Conservation (phyloP, 2,888 invertebrate genomes). For the Cephus spinipes region DNA sequence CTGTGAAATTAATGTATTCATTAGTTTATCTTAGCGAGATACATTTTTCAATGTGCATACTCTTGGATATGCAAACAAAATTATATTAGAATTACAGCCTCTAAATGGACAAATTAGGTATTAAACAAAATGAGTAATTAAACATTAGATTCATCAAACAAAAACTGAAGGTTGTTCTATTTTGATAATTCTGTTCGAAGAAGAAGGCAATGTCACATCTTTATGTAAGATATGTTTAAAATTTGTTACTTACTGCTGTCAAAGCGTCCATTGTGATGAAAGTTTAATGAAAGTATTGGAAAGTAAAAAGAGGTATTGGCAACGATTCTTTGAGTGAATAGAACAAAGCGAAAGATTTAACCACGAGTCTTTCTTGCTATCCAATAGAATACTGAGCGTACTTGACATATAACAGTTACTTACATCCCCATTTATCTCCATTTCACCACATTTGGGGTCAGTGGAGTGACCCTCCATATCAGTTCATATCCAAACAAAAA, state of each 20-base stretch:
- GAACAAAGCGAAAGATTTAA: neutral
- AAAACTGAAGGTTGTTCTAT: neutral
- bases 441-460: slow-evolving; percentile 59
- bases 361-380: neutral
- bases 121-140: neutral
- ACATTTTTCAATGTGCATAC: neutral
- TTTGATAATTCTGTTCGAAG: neutral
- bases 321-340: slow-evolving; percentile 17
- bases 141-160: neutral
- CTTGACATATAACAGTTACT: slow-evolving; percentile 49
- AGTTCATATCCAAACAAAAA: slow-evolving; percentile 42
- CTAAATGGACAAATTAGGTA: neutral
- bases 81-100: neutral
- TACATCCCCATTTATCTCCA: slow-evolving; percentile 60
- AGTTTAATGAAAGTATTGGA: neutral
- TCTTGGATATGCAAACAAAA: neutral
- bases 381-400: slow-evolving; percentile 44
- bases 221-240: neutral
- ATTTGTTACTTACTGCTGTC: slow-evolving; percentile 4
- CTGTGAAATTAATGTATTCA: neutral
- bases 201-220: neutral
- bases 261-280: neutral
- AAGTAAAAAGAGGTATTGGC: neutral
- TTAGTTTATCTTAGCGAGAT: neutral
- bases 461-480: slow-evolving; percentile 62